Base-by-base conservation (phyloP, 2,113 vertebrate species). In the Fulica atra region DNA sequence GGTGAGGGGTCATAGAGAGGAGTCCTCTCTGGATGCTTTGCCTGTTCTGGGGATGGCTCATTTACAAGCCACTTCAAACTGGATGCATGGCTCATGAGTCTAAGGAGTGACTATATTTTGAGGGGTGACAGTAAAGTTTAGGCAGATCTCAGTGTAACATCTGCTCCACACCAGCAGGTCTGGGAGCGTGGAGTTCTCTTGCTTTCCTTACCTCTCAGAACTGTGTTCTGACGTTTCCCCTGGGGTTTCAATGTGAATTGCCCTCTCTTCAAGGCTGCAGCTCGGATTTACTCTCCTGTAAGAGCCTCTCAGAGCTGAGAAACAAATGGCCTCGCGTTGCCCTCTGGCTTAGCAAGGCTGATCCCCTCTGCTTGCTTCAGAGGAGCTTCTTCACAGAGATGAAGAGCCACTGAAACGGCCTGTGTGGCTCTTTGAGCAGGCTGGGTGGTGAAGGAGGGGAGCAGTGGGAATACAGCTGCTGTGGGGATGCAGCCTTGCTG, bases 161-260 rank as follows among this genome's bases (percentile, higher is more conserved):
- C 72, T 82, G 69, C 61, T 83, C 77, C 42, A 4, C 60, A 38
- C 40, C 73, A 65, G 90, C 57, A 90, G 56, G 57, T 57, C 60
- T 69, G 5, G 0, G 61, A 53, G 48, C 36, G 57, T 66, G 68
- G 89, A 77, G 79, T 77, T 92, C 51, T 92, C 66, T 86, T 28
- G 0, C 35, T 25, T 89, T 57, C 57, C 88, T 95, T 93, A 94
- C 89, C 87, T 93, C 66, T 48, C 84, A 78, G 69, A 72, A 54
- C 38, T 7, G 1, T 13, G 61, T 88, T 90, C 77, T 97, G 90
- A 93, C 59, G 42, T 38, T 92, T 83, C 25, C 70, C 71, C 70
- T 64, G 83, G 73, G 38, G 56, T 80, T 94, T 85, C 85, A 92
- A 90, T 93, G 86, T 96, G 89, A 95, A 88, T 94, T 81, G 77